Evolutionary conservation across 2,113 vertebrate genomes (phyloP), one percentile per base, ranked within the genome.

Genomic region (Echinops telfairi): DNA sequence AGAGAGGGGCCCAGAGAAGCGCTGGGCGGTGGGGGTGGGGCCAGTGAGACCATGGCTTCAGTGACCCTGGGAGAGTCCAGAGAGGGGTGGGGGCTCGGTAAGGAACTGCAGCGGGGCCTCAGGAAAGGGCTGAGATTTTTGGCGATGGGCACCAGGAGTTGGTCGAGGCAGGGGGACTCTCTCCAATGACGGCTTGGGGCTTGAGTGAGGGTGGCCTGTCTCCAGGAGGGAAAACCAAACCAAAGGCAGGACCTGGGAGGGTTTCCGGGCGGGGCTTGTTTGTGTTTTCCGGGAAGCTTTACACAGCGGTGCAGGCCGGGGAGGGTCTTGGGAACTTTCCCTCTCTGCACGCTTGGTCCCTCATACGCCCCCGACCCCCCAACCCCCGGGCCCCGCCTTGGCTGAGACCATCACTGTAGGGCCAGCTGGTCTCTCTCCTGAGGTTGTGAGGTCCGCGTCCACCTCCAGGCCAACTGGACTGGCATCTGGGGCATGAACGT

Each of bases 361-460:
- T 94, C 25, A 0, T 27, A 38, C n/a, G 19, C 40, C 4, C 11
- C 11, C 2, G 9, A 12, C 47, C 47, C 47, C 47, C 47, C 47
- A 53, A 6, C 47, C 47, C 47, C 47, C 10, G 43, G 47, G 9
- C 47, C 47, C 47, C 47, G 9, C 47, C 47, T 53, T 6, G 47
- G 47, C 47, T 53, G 47, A 53, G 47, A 53, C 31, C 14, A 17
- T 2, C 43, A 29, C 25, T 20, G 1, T 6, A 9, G 57, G 47
- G 68, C 71, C n/a, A 8, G 33, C 3, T 1, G 9, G 71, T 1
- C 20, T 0, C 15, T 14, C 27, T 8, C 70, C 0, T 1, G 60
- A 81, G 73, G n/a, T 60, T 53, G 0, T n/a, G 0, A 62, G 29
- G 71, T 22, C 71, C 78, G 2, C 0, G 0, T 16, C 31, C n/a